These are phyloP conservation scores for Sweltsa coloradensis DNA, from an alignment of 1,140 invertebrate species.

Conservation along the genomic window DNA sequence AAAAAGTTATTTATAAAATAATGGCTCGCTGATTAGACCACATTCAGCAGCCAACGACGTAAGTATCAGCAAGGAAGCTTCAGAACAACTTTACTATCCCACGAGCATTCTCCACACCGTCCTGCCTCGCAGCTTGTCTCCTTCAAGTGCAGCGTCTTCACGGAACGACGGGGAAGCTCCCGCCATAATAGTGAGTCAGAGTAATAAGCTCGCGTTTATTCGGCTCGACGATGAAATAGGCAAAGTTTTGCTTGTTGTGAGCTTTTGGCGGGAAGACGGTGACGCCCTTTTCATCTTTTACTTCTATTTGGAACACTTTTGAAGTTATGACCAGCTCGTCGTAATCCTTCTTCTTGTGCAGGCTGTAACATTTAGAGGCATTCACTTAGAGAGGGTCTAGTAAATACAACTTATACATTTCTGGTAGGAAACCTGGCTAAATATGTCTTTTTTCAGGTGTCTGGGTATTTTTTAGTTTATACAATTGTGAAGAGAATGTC, in stretches of 20 bases:
- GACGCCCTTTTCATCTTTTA: slow-evolving; percentile 21
- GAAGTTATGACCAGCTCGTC: slow-evolving; percentile 27
- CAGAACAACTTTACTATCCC: too few species aligned
- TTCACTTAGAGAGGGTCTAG: neutral
- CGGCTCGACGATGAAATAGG: slow-evolving; percentile 30
- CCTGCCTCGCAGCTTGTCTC: too few species aligned
- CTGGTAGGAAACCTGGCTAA: neutral
- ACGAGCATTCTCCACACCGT: too few species aligned
- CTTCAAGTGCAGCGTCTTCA: too few species aligned
- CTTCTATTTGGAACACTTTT: slow-evolving; percentile 29
- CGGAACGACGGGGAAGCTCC: too few species aligned
- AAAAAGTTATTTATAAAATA: too few species aligned
- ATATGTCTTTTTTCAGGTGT: neutral
- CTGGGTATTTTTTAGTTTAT: neutral
- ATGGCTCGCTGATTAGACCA: too few species aligned
- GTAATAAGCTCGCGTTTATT: neutral
- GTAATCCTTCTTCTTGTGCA: slow-evolving; percentile 5
- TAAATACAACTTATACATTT: neutral
- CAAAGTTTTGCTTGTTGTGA: slow-evolving; percentile 29
- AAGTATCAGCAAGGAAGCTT: too few species aligned
- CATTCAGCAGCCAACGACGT: too few species aligned
- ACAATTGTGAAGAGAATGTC: too few species aligned
- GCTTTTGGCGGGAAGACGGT: slow-evolving; percentile 27
- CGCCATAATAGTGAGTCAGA: neutral
- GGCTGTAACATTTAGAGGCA: neutral